These are phyloP conservation scores for Tipula lateralis DNA, from an alignment of 2,888 invertebrate species.

Conservation along the genomic window DNA sequence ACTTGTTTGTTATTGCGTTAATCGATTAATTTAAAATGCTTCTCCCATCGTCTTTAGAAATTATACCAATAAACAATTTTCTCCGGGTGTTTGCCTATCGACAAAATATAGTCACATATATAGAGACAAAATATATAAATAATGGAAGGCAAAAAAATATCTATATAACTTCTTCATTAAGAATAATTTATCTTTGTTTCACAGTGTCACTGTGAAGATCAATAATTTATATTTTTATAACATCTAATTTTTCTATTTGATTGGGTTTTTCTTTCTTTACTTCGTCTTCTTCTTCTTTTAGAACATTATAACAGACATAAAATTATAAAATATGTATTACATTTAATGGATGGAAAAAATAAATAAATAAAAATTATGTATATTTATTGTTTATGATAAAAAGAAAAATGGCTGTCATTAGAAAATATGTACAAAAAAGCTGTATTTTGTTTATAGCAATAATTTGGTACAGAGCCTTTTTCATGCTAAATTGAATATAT, in stretches of 20 bases:
- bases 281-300: neutral
- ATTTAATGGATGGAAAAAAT: conserved; percentile 3
- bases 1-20: conserved; percentile 1
- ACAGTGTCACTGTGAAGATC: conserved; percentile 19
- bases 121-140: neutral
- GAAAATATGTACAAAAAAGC: neutral
- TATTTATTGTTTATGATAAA: conserved; percentile 24
- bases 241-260: conserved; percentile 24
- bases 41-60: neutral
- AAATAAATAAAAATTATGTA: conserved; percentile 20
- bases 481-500: conserved; percentile 14
- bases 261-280: neutral
- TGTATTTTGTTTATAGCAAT: neutral
- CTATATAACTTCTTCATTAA: conserved; percentile 13
- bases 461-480: conserved; percentile 4
- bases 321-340: conserved; percentile 24
- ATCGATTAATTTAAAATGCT: neutral
- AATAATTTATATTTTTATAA: conserved; percentile 24
- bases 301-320: neutral
- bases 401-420: conserved; percentile 24
- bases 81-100: neutral
- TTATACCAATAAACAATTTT: neutral
- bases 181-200: conserved; percentile 24
- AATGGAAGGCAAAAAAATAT: neutral
- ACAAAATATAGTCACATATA: neutral